Conservation (phyloP, 1,140 invertebrate species). For the Solenopsis invicta region DNA sequence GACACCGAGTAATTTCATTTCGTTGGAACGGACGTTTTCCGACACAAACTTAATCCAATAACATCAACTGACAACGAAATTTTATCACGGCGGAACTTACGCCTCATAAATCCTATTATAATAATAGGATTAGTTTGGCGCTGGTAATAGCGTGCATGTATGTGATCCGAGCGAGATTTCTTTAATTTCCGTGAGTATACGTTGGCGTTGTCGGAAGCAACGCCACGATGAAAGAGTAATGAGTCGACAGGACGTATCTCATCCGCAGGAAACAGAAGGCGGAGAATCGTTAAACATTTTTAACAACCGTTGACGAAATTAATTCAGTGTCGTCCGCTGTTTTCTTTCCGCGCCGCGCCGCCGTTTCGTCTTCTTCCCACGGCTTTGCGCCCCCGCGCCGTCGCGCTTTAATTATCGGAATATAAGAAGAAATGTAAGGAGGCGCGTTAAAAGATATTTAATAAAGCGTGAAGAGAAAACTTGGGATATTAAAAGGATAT, state of each 20-base stretch:
- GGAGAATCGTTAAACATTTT: constrained; percentile 19
- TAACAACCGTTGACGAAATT: constrained; percentile 12
- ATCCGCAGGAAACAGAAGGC: neutral
- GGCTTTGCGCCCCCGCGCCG: neutral
- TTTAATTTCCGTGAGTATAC: constrained; percentile 50
- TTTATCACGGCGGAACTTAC: constrained; percentile 37
- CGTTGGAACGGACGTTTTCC: constrained; percentile 12
- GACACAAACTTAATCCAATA: constrained; percentile 40
- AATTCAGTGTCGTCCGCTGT: neutral
- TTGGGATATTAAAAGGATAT: constrained; percentile 19
- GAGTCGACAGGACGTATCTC: constrained; percentile 19
- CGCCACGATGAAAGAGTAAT: constrained; percentile 42
- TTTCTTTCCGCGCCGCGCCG: neutral
- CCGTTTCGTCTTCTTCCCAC: too few species aligned
- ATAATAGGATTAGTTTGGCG: constrained; percentile 36
- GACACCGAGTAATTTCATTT: constrained; percentile 35
- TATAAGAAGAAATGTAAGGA: neutral
- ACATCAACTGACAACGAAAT: constrained; percentile 43
- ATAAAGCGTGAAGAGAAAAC: constrained; percentile 16
- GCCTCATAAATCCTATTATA: constrained; percentile 50
- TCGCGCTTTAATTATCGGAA: constrained; percentile 1
- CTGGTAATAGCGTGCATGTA: constrained; percentile 25
- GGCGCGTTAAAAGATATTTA: constrained; percentile 34
- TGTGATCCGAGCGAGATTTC: constrained; percentile 28
- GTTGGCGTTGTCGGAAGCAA: constrained; percentile 13